Evolutionary conservation across 2,797 vertebrate genomes (phyloP).

Genomic region (Bradypodion ventrale): DNA sequence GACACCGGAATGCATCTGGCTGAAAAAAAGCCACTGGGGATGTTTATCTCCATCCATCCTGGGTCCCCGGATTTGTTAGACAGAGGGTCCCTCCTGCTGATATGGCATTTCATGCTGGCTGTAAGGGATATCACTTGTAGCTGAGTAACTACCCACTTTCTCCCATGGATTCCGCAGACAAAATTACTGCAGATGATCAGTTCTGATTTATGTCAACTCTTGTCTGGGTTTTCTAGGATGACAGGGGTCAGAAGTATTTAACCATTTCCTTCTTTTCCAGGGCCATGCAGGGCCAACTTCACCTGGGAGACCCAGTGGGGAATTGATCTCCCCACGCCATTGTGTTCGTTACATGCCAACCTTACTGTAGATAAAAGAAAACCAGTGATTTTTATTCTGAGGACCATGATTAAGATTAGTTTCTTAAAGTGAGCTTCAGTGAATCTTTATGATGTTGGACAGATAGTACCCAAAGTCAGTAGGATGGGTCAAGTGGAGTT

Average conservation of each 20-base stretch:
- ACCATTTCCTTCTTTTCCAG: too few species aligned
- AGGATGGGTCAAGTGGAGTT: background rate
- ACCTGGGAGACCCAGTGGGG: too few species aligned
- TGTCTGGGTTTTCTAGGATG: too few species aligned
- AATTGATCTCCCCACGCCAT: too few species aligned
- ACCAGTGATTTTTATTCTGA: background rate
- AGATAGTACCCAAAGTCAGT: background rate
- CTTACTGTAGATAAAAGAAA: background rate
- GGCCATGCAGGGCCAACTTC: too few species aligned
- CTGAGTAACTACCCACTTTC: too few species aligned
- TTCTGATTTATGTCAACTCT: too few species aligned
- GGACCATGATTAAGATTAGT: background rate
- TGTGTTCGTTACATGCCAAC: background rate
- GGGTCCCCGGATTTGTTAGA: background rate
- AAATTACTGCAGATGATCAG: too few species aligned
- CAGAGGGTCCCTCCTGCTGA: background rate
- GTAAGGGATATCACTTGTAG: background rate
- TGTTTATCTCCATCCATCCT: background rate
- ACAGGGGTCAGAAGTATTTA: too few species aligned
- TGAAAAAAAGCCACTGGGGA: background rate
- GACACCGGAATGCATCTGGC: background rate
- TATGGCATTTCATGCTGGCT: background rate
- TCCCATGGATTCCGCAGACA: too few species aligned
- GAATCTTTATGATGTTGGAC: background rate
- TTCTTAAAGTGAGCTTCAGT: background rate